Conservation (phyloP, 2,888 invertebrate genomes). For the Palloptera scutellata region DNA sequence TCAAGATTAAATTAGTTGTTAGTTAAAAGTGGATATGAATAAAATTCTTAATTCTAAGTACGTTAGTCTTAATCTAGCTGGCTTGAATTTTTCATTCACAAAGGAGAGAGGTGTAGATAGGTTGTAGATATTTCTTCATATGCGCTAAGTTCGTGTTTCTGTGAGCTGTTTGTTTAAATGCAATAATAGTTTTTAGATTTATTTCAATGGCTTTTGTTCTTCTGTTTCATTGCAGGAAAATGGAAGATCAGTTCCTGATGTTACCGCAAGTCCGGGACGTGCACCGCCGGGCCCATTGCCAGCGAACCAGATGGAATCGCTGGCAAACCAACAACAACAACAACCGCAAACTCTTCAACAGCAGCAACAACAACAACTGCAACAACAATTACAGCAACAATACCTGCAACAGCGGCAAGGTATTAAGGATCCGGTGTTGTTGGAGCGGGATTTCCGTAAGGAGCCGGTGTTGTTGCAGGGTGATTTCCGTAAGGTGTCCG, state of each 20-base stretch:
- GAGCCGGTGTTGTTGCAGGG: slow-evolving; percentile 87
- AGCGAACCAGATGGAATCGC: slow-evolving; percentile 68
- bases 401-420: slow-evolving; percentile 62
- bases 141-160: no score
- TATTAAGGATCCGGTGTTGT: slow-evolving; percentile 74
- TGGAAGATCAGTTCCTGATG: slow-evolving; percentile 90
- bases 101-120: no score
- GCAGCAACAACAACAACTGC: slow-evolving; percentile 69
- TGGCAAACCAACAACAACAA: slow-evolving; percentile 60
- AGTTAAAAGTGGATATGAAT: no score
- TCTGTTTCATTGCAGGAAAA: slow-evolving; percentile 72
- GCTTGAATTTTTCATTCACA: no score
- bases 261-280: slow-evolving; percentile 88
- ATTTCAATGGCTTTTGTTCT: not conserved
- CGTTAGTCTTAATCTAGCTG: no score
- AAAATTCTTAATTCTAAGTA: no score
- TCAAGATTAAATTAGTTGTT: no score
- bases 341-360: slow-evolving; percentile 69
- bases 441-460: slow-evolving; percentile 85
- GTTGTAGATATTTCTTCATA: no score
- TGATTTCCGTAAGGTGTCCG: slow-evolving; percentile 95
- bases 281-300: slow-evolving; percentile 76
- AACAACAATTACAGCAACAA: slow-evolving; percentile 51
- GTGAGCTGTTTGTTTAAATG: no score
- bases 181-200: no score